phyloP scores from a whole-genome alignment of 2,888 invertebrate genomes.

The Euzophera pinguis region DNA sequence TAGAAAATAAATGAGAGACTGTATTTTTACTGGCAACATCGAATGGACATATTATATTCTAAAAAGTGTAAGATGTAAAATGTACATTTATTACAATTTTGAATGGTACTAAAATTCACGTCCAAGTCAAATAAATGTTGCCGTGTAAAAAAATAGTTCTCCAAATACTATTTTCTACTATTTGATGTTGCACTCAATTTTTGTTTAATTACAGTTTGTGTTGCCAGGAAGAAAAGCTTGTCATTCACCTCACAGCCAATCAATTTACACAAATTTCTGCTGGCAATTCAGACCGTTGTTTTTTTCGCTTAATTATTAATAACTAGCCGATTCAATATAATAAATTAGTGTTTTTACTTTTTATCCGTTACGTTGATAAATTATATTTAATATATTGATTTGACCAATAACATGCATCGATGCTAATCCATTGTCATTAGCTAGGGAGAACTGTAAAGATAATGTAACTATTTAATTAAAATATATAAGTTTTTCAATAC shows the following conservation, averaged over 20 bases:
- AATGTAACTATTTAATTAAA: slow-evolving; percentile 79
- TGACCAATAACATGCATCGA: slow-evolving; percentile 76
- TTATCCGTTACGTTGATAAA: slow-evolving; percentile 71
- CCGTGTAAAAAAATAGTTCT: too few species aligned
- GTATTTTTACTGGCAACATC: too few species aligned
- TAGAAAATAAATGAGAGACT: too few species aligned
- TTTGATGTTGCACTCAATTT: not conserved
- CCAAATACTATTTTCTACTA: too few species aligned
- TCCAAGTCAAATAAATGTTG: too few species aligned
- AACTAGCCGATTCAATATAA: slow-evolving; percentile 51
- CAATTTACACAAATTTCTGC: slow-evolving; percentile 25
- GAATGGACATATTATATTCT: too few species aligned
- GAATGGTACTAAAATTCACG: too few species aligned
- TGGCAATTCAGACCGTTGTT: slow-evolving; percentile 46
- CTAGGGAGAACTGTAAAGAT: slow-evolving; percentile 77
- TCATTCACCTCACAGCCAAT: slow-evolving; percentile 12
- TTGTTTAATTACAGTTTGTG: slow-evolving; percentile 19
- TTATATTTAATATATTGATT: slow-evolving; percentile 71
- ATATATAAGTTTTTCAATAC: slow-evolving; percentile 76
- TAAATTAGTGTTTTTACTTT: slow-evolving; percentile 61
- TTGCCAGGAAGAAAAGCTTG: slow-evolving; percentile 23
- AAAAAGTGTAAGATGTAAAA: too few species aligned
- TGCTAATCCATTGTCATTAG: slow-evolving; percentile 69
- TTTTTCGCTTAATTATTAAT: slow-evolving; percentile 45
- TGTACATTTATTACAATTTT: too few species aligned